phyloP scores from a whole-genome alignment of 2,888 invertebrate genomes.

The Diabrotica balteata region DNA sequence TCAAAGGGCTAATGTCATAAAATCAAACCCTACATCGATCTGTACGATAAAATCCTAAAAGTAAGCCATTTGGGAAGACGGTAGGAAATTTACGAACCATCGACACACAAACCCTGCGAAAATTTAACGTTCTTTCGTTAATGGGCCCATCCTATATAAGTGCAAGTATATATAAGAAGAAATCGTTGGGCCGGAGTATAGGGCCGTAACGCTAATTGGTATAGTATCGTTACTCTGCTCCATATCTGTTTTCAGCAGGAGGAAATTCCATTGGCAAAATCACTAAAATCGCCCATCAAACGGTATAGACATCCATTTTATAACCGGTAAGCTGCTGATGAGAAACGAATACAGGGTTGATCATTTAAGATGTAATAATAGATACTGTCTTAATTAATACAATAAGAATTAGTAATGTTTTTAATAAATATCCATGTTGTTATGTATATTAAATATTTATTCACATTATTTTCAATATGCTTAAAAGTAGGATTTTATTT shows the following conservation, averaged over 20 bases:
- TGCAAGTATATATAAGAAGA: constrained; percentile 28
- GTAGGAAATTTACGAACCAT: constrained; percentile 31
- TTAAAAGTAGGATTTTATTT: no score
- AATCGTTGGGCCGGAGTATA: constrained; percentile 28
- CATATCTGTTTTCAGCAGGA: constrained; percentile 52
- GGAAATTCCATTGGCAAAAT: constrained; percentile 45
- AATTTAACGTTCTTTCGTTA: constrained; percentile 33
- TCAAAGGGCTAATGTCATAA: background rate
- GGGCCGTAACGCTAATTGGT: constrained; percentile 54
- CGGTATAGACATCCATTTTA: constrained; percentile 44
- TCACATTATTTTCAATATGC: no score
- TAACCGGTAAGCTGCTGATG: constrained; percentile 28
- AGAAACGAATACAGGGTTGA: constrained; percentile 25
- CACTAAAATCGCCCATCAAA: constrained; percentile 55
- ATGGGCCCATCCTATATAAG: constrained; percentile 31
- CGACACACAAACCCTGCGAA: constrained; percentile 15
- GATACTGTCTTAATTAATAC: no score
- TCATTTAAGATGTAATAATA: background rate
- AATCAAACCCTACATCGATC: background rate
- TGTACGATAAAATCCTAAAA: background rate
- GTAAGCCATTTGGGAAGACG: constrained; percentile 21
- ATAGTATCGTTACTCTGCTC: constrained; percentile 51
- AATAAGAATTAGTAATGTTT: no score
- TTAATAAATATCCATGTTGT: no score
- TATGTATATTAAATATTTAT: no score